Evolutionary conservation across 2,888 invertebrate genomes (phyloP).

Genomic region (Andrena hattorfiana): DNA sequence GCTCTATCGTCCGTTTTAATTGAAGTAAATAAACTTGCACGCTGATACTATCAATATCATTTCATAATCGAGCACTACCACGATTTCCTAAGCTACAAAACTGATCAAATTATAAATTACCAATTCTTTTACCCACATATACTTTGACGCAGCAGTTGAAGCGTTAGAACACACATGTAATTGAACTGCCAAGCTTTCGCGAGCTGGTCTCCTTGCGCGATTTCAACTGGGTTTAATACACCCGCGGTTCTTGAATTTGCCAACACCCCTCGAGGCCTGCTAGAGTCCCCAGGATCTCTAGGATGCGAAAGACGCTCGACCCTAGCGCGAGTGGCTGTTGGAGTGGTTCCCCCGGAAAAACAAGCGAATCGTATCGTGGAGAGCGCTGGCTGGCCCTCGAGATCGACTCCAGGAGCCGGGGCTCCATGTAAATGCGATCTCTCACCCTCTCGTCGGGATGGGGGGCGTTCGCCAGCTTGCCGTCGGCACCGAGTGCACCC

Average conservation of each 20-base stretch:
- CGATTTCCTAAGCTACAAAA: too few species aligned
- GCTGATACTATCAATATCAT: background rate
- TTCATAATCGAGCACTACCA: background rate
- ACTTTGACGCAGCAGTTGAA: too few species aligned
- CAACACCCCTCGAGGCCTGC: background rate
- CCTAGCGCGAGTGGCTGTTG: background rate
- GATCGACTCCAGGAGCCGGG: slow-evolving; percentile 58
- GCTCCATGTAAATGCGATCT: slow-evolving; percentile 68
- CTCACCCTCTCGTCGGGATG: slow-evolving; percentile 43
- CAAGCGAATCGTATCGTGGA: slow-evolving; percentile 58
- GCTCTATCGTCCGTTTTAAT: slow-evolving; percentile 14
- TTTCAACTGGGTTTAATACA: background rate
- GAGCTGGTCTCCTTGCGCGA: background rate
- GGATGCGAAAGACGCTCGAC: background rate
- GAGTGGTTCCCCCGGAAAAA: slow-evolving; percentile 39
- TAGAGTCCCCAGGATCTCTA: background rate
- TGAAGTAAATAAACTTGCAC: slow-evolving; percentile 13
- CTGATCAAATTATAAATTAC: too few species aligned
- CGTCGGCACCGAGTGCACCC: slow-evolving; percentile 59
- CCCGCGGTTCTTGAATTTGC: background rate
- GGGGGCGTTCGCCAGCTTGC: slow-evolving; percentile 31
- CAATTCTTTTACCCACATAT: too few species aligned
- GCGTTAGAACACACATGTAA: too few species aligned
- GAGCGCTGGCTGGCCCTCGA: slow-evolving; percentile 45
- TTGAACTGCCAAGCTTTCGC: too few species aligned